These are phyloP conservation scores for Temnothorax longispinosus DNA, from an alignment of 1,140 invertebrate species.

Conservation along the genomic window DNA sequence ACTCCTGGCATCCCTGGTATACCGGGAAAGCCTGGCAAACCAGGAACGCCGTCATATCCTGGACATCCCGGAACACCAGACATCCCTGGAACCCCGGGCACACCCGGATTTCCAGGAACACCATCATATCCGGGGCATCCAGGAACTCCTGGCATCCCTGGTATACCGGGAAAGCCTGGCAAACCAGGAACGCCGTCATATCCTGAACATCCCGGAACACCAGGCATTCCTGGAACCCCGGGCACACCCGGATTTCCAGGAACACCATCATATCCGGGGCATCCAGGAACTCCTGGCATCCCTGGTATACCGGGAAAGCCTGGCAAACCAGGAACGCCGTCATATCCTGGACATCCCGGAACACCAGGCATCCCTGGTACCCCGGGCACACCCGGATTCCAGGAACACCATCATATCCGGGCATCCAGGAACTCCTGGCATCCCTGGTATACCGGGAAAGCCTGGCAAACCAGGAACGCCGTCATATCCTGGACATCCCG, in stretches of 20 bases:
- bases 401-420: constrained; percentile 70
- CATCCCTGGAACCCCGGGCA: not conserved
- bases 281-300: not conserved
- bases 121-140: not conserved
- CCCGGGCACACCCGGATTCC: constrained; percentile 61
- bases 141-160: not conserved
- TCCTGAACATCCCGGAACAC: constrained; percentile 30
- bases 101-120: too few species aligned
- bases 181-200: constrained; percentile 16
- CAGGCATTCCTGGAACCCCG: not conserved
- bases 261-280: constrained; percentile 59
- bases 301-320: too few species aligned
- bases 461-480: not conserved
- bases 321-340: constrained; percentile 42
- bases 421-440: constrained; percentile 42
- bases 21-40: too few species aligned
- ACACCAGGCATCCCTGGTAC: constrained; percentile 37
- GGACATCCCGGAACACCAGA: constrained; percentile 62
- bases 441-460: constrained; percentile 7
- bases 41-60: constrained; percentile 69
- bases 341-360: constrained; percentile 72
- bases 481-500: not conserved
- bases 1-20: constrained; percentile 38
- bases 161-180: too few species aligned
- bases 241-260: too few species aligned